Base-by-base conservation (phyloP, 2,113 vertebrate genomes). In the Telmatochromis sp. region DNA sequence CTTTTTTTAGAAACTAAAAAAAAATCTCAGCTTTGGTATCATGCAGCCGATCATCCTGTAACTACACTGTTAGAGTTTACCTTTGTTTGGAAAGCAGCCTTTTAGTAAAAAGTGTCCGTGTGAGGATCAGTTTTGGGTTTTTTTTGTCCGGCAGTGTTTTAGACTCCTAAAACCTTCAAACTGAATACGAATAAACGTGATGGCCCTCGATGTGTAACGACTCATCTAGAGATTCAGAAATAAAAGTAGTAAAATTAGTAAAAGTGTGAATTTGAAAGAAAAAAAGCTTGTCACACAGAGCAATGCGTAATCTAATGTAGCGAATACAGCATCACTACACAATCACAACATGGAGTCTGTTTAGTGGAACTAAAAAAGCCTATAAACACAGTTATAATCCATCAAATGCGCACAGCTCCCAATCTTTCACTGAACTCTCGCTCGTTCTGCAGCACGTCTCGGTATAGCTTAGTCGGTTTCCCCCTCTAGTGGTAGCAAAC, bases 401-500 rank as follows among this genome's bases (percentile, higher is more conserved):
- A 68, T 11, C 2, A 78, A 31, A 78, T 33, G 26, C 11, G 2
- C 71, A 78, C 26, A 78, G 15, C 45, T 19, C 23, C 21, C 11
- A 8, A 7, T 45, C 7, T 0, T 31, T 31, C 45, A 78, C 7
- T 78, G 26, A 78, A 51, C 45, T 51, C 15, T 28, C n/a, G 13
- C 68, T 81, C 3, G 21, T 28, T 26, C n/a, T 55, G 54, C 60
- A 68, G 13, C 28, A 71, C 51, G 15, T 65, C 51, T 51, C 28
- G 4, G 81, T 54, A 93, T 84, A 85, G 26, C 63, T 75, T 45
- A 86, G 87, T 75, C 35, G 19, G 55, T 42, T 89, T 81, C 89
- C 13, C 95, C 94, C 94, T 94, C 95, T 96, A 93, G 94, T 95
- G 94, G 95, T 65, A 7, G 15, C 6, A 91, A 40, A 8, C 54